These are phyloP conservation scores for Patiria pectinifera DNA, from an alignment of 53 echinoderm and acorn worm genomes.

Conservation along the genomic window DNA sequence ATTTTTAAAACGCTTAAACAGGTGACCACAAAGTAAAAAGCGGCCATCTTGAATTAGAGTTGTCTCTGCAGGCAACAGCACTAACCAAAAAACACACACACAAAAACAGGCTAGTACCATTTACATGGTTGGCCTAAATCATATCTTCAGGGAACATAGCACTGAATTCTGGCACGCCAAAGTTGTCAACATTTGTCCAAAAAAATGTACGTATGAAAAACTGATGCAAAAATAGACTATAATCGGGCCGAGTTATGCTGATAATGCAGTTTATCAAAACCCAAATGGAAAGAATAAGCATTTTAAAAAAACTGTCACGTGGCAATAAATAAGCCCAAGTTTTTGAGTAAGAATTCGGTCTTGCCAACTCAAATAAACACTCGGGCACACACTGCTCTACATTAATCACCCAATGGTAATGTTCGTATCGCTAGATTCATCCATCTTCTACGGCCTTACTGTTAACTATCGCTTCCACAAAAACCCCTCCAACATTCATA, in stretches of 20 bases:
- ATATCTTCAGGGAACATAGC: not conserved
- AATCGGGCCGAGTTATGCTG: not conserved
- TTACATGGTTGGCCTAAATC: not conserved
- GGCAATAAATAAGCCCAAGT: not conserved
- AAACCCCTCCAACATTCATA: not conserved
- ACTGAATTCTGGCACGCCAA: not conserved
- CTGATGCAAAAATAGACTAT: not conserved
- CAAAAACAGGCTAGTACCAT: not conserved
- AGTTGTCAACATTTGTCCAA: not conserved
- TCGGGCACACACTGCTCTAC: not conserved
- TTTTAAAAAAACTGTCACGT: not conserved
- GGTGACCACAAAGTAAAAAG: not conserved
- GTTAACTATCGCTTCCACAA: not conserved
- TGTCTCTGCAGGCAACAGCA: not conserved
- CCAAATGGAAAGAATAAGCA: not conserved
- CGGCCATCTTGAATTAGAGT: not conserved
- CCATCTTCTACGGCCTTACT: not conserved
- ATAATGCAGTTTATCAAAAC: not conserved
- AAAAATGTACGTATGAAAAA: not conserved
- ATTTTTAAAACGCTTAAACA: not conserved
- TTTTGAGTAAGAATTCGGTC: not conserved
- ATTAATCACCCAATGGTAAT: not conserved
- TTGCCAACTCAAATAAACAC: constrained; percentile 22
- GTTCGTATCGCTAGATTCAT: not conserved
- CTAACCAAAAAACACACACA: not conserved